A percentile compares a stretch with the other conserved stretches of the same genome.
These are phyloP conservation scores for Helarctos malayanus DNA, from an alignment of 2,797 vertebrate genomes.

Conservation along the genomic window DNA sequence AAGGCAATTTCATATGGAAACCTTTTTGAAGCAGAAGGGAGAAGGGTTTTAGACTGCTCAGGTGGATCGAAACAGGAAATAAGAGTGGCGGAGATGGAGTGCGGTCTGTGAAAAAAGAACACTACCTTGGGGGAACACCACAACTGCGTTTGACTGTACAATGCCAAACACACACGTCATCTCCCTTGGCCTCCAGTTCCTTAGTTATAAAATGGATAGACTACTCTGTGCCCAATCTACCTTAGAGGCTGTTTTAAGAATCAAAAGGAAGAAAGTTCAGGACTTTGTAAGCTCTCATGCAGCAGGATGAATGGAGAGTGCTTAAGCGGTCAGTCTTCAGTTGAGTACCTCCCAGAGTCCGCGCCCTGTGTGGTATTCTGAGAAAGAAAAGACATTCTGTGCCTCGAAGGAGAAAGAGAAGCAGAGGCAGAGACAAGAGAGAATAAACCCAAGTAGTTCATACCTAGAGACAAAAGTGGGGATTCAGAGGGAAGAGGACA, in stretches of 20 bases:
- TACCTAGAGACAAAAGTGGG: not conserved
- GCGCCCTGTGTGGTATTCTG: not conserved
- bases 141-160: not conserved
- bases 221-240: not conserved
- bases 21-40: not conserved
- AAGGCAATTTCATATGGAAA: not conserved
- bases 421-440: not conserved
- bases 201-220: not conserved
- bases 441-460: not conserved
- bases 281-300: not conserved
- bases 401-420: not conserved
- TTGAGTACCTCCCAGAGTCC: not conserved
- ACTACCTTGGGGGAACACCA: not conserved
- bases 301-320: not conserved
- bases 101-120: not conserved
- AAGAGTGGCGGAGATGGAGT: not conserved
- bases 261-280: conserved; percentile 16
- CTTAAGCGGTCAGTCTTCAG: not conserved
- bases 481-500: not conserved
- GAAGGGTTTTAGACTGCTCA: not conserved
- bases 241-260: not conserved
- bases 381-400: conserved; percentile 5
- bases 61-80: not conserved
- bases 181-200: conserved; percentile 9
- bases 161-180: not conserved